Base-by-base conservation (phyloP, 1,140 invertebrate genomes). In the Brachionus angularis region DNA sequence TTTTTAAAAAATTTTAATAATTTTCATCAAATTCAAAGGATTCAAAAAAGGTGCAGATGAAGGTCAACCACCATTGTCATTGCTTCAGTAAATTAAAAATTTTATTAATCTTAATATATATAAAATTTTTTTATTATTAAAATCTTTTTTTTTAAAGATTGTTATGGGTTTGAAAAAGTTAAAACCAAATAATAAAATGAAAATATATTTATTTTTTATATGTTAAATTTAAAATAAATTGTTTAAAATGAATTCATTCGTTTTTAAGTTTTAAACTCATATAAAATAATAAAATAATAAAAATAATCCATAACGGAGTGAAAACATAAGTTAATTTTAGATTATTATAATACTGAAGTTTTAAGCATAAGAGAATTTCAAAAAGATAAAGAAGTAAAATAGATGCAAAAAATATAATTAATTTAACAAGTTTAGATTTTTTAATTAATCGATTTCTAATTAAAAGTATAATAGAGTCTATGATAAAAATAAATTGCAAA, bases 1-100 rank as follows among this genome's bases (percentile, higher is more conserved):
- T 21, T 8, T 3, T 3, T n/a, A 18, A 3, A 25, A 61, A 3
- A 34, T 44, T 44, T 33, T 61, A 23, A 42, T 5, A 7, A n/a
- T 31, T 31, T 31, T 3, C 36, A 23, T 25, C 39, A 25, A 25
- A 29, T 58, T 39, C n/a, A 4, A 10, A 49, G 62, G 62, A 8
- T 67, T 67, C 34, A 67, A 14, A 34, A 18, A 18, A 25, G 62
- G 62, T 12, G 62, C 62, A 21, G 62, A 67, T 67, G 62, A 67
- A 67, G 62, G 62, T 29, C 62, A 67, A 25, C 62, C 62, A 34
- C 62, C 62, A 21, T 25, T 67, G 42, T 34, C 18, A 12, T 21
- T 67, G 29, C 36, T 67, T n/a, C 62, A 67, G 62, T 67, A 67
- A 23, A 29, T 42, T 21, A 12, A 16, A 33, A 18, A 55, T 23